These are phyloP conservation scores for Tubulanus polymorphus DNA, from an alignment of 2,888 invertebrate genomes.

Conservation along the genomic window DNA sequence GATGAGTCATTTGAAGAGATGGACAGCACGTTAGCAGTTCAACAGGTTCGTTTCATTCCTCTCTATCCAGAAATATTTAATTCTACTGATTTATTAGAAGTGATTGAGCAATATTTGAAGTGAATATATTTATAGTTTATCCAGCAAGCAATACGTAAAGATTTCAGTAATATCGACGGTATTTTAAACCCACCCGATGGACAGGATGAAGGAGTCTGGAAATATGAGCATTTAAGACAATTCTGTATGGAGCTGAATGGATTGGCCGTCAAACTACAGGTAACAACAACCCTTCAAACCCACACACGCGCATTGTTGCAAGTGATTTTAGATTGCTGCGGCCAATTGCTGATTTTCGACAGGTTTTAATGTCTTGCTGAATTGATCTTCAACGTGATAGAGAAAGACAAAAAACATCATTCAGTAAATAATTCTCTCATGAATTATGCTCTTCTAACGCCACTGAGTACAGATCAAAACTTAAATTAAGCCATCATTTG, in stretches of 20 bases:
- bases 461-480: too few species aligned
- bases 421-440: too few species aligned
- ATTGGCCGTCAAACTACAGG: conserved; percentile 90
- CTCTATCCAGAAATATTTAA: background rate
- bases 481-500: too few species aligned
- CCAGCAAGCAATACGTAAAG: conserved; percentile 91
- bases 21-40: conserved; percentile 98
- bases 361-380: too few species aligned
- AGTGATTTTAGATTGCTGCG: too few species aligned
- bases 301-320: too few species aligned
- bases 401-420: too few species aligned
- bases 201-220: conserved; percentile 99
- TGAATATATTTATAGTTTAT: conserved; percentile 72
- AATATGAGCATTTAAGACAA: conserved; percentile 98
- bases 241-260: conserved; percentile 99
- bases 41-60: conserved; percentile 62
- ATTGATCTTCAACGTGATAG: too few species aligned
- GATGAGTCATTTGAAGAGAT: conserved; percentile 98
- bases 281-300: too few species aligned
- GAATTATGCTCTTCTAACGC: too few species aligned
- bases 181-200: conserved; percentile 95
- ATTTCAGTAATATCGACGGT: conserved; percentile 87
- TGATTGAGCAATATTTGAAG: too few species aligned
- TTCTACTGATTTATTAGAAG: background rate
- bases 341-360: too few species aligned